phyloP scores from a whole-genome alignment of 1,140 invertebrate species.

The Chymomyza costata region DNA sequence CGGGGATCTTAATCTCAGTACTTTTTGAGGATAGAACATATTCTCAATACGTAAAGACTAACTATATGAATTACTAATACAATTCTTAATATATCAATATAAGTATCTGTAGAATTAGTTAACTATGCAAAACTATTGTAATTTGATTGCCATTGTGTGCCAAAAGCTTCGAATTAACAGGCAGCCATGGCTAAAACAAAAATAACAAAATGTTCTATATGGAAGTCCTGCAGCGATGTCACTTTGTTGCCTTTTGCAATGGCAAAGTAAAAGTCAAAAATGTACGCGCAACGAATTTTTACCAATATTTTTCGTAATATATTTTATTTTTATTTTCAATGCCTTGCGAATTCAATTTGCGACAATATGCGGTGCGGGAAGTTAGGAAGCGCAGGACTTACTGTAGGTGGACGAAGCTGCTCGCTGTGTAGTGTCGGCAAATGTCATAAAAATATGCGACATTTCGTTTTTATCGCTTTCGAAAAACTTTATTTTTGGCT shows the following conservation, averaged over 20 bases:
- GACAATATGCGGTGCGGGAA: slow-evolving; percentile 25
- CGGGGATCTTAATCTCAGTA: too few species aligned
- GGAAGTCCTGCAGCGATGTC: too few species aligned
- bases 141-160: too few species aligned
- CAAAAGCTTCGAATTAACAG: too few species aligned
- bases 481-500: slow-evolving; percentile 71
- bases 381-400: not conserved
- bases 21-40: too few species aligned
- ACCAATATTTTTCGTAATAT: slow-evolving; percentile 17
- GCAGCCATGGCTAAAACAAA: too few species aligned
- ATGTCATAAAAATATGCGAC: slow-evolving; percentile 75
- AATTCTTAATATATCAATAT: too few species aligned
- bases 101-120: too few species aligned
- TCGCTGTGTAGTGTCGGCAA: slow-evolving; percentile 35
- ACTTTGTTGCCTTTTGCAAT: slow-evolving; percentile 2
- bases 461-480: slow-evolving; percentile 75
- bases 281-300: slow-evolving; percentile 25
- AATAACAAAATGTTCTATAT: too few species aligned
- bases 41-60: too few species aligned
- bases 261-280: slow-evolving; percentile 22
- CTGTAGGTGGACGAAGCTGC: not conserved
- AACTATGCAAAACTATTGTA: too few species aligned
- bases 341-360: slow-evolving; percentile 54
- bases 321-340: slow-evolving; percentile 17
- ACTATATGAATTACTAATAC: too few species aligned